Base-by-base conservation (phyloP, 2,888 invertebrate genomes). In the Caenorhabditis sp. region DNA sequence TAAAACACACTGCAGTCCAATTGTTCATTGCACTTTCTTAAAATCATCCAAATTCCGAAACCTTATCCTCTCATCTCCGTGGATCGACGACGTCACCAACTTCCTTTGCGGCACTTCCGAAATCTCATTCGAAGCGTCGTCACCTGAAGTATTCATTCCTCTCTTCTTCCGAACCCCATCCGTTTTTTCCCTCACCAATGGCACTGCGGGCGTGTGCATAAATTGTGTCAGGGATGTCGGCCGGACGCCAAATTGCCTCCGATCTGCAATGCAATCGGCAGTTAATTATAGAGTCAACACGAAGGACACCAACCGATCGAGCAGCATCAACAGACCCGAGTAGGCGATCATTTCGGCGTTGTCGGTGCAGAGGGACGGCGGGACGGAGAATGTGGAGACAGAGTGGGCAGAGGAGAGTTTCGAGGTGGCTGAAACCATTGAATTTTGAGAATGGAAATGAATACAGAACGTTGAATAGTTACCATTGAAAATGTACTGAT, bases 331-430 rank as follows among this genome's bases (percentile, higher is more conserved):
- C 64, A 84, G n/a, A 13, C 87, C 92, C 72, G 83, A 93, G 93
- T 98, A 98, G 20, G 98, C 98, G 89, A 99, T 96, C 99, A 99
- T 99, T 37, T 97, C 94, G 8, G 98, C 99, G 94, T 99, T 99
- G 92, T 99, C 99, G 0, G 97, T 97, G 92, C 99, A 99, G 11
- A 97, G 94, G 90, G 94, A 94, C 24, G 95, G 94, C 2, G 96
- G 95, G 15, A 85, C 62, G 26, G 55, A 56, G 44, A 84, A 50
- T 1, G 79, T 62, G 6, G 65, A 37, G 40, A 86, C 81, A 6
- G 56, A 69, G 28, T 88, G 79, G 8, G 74, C 62, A 1, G 32
- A 22, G n/a, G 76, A 80, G 2, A 88, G 47, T 61, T 88, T 87
- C 15, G 61, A 60, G 26, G 90, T 78, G 13, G 74, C 86, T 86